phyloP scores from a whole-genome alignment of 2,113 vertebrate species.

The Callithrix jacchus region DNA sequence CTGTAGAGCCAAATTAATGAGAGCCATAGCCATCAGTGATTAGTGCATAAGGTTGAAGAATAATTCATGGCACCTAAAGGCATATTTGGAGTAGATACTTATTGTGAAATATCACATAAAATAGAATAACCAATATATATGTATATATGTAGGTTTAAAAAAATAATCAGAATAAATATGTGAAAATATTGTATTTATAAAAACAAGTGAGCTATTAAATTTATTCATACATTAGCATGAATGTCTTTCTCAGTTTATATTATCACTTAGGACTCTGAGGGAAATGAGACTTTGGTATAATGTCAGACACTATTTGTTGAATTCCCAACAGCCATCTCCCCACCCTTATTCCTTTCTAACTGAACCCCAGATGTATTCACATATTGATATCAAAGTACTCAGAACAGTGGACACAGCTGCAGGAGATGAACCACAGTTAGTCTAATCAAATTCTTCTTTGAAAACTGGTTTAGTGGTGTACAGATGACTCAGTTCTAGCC shows the following conservation, averaged over 20 bases:
- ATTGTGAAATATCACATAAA: not conserved
- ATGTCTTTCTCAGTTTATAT: conserved; percentile 5
- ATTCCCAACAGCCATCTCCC: not conserved
- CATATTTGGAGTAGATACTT: not conserved
- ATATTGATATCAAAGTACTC: not conserved
- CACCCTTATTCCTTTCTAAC: not conserved
- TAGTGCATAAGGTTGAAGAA: not conserved
- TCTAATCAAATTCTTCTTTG: not conserved
- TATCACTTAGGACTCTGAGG: not conserved
- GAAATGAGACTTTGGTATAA: not conserved
- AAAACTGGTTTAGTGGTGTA: not conserved
- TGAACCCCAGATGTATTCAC: not conserved
- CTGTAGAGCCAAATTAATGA: not conserved
- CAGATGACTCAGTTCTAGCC: conserved; percentile 1
- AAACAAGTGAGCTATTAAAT: not conserved
- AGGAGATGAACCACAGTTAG: not conserved
- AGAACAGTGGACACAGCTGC: not conserved
- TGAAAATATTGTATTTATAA: not conserved
- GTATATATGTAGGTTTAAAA: not conserved
- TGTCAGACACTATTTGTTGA: not conserved
- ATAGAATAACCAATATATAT: not conserved
- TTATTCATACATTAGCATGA: not conserved
- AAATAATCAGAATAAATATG: not conserved
- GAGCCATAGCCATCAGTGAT: not conserved
- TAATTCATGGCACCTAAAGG: not conserved